Base-by-base conservation (phyloP, 2,888 invertebrate species). In the Entomobrya proxima region DNA sequence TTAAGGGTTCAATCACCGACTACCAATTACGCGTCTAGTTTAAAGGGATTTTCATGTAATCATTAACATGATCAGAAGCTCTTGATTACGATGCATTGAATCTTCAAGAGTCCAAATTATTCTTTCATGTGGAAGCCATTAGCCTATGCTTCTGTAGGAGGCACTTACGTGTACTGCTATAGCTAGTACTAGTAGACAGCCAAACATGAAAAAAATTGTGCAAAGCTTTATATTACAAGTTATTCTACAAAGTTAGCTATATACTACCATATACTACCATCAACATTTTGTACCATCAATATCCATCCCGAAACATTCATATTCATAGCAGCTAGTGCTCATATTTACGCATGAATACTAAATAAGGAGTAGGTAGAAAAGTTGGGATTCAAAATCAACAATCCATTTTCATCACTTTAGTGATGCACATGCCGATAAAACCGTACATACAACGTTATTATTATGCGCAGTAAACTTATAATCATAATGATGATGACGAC, bases 381-480 rank as follows among this genome's bases (percentile, higher is more conserved):
- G n/a, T n/a, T n/a, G n/a, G n/a, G 67, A 80, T 50, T 64, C 69
- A 81, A 44, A 55, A 81, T 81, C 81, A 81, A 81, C 81, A 81
- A 74, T 81, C 81, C 72, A 81, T 81, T 81, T 81, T 69, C 80
- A 69, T 69, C 69, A 80, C 52, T 69, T 69, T 52, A 32, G 50
- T 80, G 80, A 80, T 80, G 80, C 80, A 50, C 69, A 69, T 32
- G 32, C 4, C 47, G 80, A 80, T 80, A 80, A 77, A 80, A 80
- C 52, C 69, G 67, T 80, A 55, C 69, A 80, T 55, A 55, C 52
- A n/a, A 44, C 44, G n/a, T 15, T 44, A 44, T 44, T n/a, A 44
- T 44, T 44, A 44, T 47, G 30, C 44, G 44, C n/a, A 44, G 44
- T 44, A n/a, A 3, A 44, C n/a, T n/a, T 78, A 78, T 69, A 32